Percentiles rank a stretch among this genome's conserved stretches.
Evolutionary conservation across 2,113 vertebrate species (phyloP).

Genomic region (Melospiza melodia): DNA sequence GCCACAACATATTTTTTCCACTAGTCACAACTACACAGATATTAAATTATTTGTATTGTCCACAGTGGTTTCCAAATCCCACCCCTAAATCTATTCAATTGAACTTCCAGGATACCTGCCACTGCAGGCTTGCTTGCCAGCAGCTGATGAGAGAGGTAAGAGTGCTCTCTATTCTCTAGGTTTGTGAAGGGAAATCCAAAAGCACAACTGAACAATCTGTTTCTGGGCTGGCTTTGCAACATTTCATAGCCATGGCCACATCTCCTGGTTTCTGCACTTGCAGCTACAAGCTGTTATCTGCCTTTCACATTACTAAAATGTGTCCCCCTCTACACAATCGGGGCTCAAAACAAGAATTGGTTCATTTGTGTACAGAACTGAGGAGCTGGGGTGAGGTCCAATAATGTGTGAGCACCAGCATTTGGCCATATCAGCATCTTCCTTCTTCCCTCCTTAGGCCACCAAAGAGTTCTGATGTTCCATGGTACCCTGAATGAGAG

Average conservation of each 20-base stretch:
- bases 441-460: background rate
- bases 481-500: background rate
- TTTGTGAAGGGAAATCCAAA: background rate
- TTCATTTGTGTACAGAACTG: background rate
- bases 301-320: fast-evolving
- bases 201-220: background rate
- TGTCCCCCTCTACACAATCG: fast-evolving
- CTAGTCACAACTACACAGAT: background rate
- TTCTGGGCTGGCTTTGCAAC: background rate
- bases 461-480: background rate
- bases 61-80: background rate
- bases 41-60: background rate
- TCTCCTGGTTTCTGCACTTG: background rate
- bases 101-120: background rate
- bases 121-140: background rate
- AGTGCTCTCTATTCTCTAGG: background rate
- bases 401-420: background rate
- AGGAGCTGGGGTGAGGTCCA: fast-evolving
- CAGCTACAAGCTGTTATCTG: background rate
- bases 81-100: background rate
- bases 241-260: background rate
- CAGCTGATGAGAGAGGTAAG: background rate
- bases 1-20: background rate
- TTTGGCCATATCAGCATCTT: background rate
- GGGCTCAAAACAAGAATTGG: background rate